phyloP scores from a whole-genome alignment of 2,797 vertebrate species.

The Scyliorhinus canicula region DNA sequence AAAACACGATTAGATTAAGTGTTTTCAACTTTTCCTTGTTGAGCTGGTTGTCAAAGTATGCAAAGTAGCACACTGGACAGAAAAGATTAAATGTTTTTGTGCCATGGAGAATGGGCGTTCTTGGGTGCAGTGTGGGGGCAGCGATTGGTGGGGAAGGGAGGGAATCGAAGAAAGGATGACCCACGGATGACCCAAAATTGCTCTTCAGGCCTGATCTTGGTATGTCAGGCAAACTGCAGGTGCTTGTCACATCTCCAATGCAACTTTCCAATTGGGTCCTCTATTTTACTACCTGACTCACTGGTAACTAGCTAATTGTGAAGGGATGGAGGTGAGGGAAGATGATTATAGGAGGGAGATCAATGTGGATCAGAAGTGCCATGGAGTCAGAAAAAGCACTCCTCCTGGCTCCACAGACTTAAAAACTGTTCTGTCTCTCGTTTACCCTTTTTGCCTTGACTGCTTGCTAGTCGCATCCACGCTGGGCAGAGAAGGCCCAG shows the following conservation, averaged over 20 bases:
- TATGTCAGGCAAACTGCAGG: not conserved
- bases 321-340: not conserved
- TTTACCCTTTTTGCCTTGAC: no score
- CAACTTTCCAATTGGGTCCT: no score
- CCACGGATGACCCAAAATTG: no score
- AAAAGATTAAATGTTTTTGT: not conserved
- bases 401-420: no score
- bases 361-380: no score
- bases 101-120: not conserved
- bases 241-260: not conserved
- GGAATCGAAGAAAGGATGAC: not conserved
- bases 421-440: no score
- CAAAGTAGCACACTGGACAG: not conserved
- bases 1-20: slow-evolving; percentile 3
- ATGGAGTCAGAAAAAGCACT: no score
- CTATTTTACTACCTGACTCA: not conserved
- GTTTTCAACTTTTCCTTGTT: not conserved
- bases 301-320: not conserved
- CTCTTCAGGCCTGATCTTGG: not conserved
- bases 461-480: no score
- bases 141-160: not conserved
- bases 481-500: no score
- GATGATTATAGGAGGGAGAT: no score
- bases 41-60: not conserved
- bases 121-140: no score